phyloP scores from a whole-genome alignment of 2,888 invertebrate genomes.

The Sinodicranocentrus sp. region DNA sequence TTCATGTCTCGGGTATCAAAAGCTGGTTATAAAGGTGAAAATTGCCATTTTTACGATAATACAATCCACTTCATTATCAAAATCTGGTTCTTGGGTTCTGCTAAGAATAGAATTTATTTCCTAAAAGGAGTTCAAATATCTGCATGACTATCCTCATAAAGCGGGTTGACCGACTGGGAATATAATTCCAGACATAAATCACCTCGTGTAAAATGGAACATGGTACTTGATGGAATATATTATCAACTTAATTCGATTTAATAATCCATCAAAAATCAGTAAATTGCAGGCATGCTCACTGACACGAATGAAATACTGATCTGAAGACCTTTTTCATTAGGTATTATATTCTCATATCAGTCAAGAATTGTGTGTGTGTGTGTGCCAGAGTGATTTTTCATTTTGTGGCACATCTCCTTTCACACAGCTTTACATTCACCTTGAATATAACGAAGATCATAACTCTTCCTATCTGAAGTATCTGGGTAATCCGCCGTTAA shows the following conservation, averaged over 20 bases:
- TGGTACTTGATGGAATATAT: neutral
- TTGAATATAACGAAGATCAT: constrained; percentile 4
- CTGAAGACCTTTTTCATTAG: constrained; percentile 14
- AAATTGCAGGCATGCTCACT: constrained; percentile 19
- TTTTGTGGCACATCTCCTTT: constrained; percentile 10
- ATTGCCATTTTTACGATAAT: neutral
- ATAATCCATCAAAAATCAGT: constrained; percentile 27
- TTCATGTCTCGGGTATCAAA: constrained; percentile 20
- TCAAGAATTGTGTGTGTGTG: no score
- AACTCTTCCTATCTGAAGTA: constrained; percentile 35
- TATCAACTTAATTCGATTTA: neutral
- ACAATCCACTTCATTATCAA: neutral
- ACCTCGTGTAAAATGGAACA: neutral
- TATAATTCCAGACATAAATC: constrained; percentile 47
- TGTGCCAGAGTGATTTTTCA: neutral
- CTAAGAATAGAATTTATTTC: no score
- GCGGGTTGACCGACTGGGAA: neutral
- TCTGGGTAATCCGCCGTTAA: constrained; percentile 54
- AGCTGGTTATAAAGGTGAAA: neutral
- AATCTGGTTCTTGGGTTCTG: no score
- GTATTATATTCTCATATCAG: no score
- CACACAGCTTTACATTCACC: neutral
- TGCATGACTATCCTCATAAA: neutral
- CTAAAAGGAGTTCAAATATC: constrained; percentile 11
- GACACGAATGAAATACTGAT: constrained; percentile 28